Percentiles rank a stretch among this genome's conserved stretches.
Conservation (phyloP, 1,140 invertebrate species). For the Drosophila sechellia region DNA sequence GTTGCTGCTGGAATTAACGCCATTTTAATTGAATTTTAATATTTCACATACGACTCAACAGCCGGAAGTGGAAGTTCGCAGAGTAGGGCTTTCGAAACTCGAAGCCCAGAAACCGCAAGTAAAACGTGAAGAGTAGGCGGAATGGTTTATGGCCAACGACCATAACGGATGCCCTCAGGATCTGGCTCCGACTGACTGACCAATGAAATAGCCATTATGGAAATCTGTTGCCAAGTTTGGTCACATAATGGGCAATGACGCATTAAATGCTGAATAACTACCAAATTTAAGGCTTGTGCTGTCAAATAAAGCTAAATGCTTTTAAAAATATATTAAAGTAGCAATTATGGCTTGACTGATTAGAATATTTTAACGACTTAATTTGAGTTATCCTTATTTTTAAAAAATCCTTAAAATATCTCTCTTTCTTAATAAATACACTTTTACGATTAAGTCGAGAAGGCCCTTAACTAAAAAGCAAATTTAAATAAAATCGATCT, state of each 20-base stretch:
- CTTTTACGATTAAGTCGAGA: too few species aligned
- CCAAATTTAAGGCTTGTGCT: background rate
- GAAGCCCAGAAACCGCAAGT: conserved; percentile 66
- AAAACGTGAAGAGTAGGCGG: conserved; percentile 60
- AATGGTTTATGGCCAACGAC: conserved; percentile 22
- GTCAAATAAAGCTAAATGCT: too few species aligned
- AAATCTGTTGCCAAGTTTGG: conserved; percentile 70
- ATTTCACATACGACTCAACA: conserved; percentile 79
- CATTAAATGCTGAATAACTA: conserved; percentile 42
- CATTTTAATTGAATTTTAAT: conserved; percentile 84
- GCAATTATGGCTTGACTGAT: too few species aligned
- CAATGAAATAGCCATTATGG: conserved; percentile 79
- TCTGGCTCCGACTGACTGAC: conserved; percentile 13
- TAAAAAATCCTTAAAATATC: too few species aligned
- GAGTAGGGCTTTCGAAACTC: conserved; percentile 49
- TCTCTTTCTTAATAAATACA: too few species aligned
- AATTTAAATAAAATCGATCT: background rate
- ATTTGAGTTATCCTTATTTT: too few species aligned
- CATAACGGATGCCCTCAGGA: conserved; percentile 14
- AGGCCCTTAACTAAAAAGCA: too few species aligned
- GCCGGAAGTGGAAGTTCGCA: conserved; percentile 60
- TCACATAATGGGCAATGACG: conserved; percentile 62
- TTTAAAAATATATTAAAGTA: too few species aligned
- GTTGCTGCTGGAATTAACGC: conserved; percentile 77
- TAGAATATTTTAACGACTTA: too few species aligned